These are phyloP conservation scores for Bombus cullumanus DNA, from an alignment of 1,140 invertebrate genomes.

Conservation along the genomic window DNA sequence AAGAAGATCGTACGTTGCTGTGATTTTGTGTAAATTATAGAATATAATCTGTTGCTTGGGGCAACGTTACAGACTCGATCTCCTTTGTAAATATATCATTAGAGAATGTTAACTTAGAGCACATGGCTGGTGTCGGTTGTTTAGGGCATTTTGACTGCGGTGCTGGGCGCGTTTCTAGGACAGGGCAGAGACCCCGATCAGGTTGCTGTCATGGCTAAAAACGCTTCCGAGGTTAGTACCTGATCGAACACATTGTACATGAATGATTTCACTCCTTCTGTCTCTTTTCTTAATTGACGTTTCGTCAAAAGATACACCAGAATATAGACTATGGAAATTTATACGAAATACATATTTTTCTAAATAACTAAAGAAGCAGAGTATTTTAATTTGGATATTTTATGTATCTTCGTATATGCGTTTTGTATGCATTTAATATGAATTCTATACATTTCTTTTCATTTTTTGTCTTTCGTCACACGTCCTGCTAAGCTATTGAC, in stretches of 20 bases:
- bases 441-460: neutral
- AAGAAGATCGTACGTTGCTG: neutral
- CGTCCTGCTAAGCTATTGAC: too few relatives aligned
- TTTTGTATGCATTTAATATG: too few relatives aligned
- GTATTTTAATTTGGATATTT: neutral
- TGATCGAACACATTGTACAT: conserved; percentile 22
- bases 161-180: conserved; percentile 93
- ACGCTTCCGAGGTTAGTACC: conserved; percentile 94
- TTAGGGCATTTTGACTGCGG: conserved; percentile 94
- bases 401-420: too few relatives aligned
- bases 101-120: conserved; percentile 72
- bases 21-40: neutral
- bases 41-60: conserved; percentile 14
- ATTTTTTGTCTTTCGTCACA: neutral
- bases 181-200: conserved; percentile 92
- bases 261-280: neutral
- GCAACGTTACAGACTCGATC: neutral
- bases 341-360: neutral
- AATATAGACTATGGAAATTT: neutral
- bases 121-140: conserved; percentile 81
- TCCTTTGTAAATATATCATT: conserved; percentile 61
- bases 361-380: neutral
- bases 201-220: conserved; percentile 94
- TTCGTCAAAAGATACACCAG: neutral
- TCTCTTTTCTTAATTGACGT: neutral